Evolutionary conservation across 2,113 vertebrate species (phyloP).

Genomic region (Garra rufa): DNA sequence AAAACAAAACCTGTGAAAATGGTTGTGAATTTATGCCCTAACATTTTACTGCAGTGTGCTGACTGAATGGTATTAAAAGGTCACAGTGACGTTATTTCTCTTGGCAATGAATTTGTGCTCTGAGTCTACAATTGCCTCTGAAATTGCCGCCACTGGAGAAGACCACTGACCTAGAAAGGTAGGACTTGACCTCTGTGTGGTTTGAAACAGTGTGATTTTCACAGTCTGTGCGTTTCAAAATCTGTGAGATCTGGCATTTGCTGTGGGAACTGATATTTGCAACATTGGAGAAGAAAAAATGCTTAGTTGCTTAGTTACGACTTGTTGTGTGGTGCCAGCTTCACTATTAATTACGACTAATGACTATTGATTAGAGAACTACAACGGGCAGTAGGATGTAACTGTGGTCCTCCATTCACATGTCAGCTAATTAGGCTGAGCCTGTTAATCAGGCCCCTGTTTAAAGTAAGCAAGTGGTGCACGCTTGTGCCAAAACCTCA

Average conservation of each 20-base stretch:
- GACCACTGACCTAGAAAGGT: constrained; percentile 50
- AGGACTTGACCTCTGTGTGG: constrained; percentile 41
- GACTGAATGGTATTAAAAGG: constrained; percentile 41
- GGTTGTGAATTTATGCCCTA: constrained; percentile 5
- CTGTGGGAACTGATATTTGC: constrained; percentile 16
- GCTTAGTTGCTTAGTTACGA: constrained; percentile 59
- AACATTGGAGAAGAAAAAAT: constrained; percentile 11
- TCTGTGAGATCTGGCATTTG: constrained; percentile 13
- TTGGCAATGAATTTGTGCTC: constrained; percentile 40
- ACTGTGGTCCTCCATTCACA: constrained; percentile 50
- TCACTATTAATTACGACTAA: constrained; percentile 76
- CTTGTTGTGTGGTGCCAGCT: constrained; percentile 55
- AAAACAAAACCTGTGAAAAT: constrained; percentile 27
- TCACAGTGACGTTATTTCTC: constrained; percentile 37
- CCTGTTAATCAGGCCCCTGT: constrained; percentile 57
- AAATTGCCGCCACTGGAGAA: constrained; percentile 6
- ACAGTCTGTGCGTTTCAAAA: constrained; percentile 5
- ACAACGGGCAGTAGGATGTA: constrained; percentile 43
- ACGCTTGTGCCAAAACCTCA: constrained; percentile 53
- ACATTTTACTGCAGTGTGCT: constrained; percentile 33
- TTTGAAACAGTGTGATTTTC: constrained; percentile 11
- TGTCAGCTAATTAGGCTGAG: constrained; percentile 52
- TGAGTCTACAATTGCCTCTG: constrained; percentile 21
- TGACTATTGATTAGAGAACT: constrained; percentile 73
- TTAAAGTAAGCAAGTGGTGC: constrained; percentile 55